A percentile compares a stretch with the other conserved stretches of the same genome.
Conservation (phyloP, 1,140 invertebrate species). For the Tribolium castaneum region DNA sequence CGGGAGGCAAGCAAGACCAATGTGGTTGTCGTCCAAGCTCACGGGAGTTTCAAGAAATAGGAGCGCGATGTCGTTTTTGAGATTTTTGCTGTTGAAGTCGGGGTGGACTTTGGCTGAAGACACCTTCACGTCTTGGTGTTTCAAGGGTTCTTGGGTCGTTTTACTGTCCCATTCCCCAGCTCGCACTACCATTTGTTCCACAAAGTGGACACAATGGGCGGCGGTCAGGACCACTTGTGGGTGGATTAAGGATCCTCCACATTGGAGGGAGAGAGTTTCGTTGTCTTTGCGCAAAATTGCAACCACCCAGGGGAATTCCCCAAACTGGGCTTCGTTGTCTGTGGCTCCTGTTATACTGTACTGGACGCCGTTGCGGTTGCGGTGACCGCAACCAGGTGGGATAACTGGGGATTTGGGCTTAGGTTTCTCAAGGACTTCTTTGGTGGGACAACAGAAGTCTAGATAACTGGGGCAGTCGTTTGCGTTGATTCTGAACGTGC, state of each 20-base stretch:
- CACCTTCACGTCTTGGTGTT: slow-evolving; percentile 68
- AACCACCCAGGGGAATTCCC: slow-evolving; percentile 72
- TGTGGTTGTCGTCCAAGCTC: slow-evolving; percentile 68
- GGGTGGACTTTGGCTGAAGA: slow-evolving; percentile 61
- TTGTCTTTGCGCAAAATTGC: slow-evolving; percentile 55
- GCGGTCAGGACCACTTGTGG: slow-evolving; percentile 64
- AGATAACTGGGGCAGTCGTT: too few species aligned
- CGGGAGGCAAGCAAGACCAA: slow-evolving; percentile 77
- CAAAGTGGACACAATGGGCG: slow-evolving; percentile 67
- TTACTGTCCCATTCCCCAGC: slow-evolving; percentile 80
- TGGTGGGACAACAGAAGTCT: too few species aligned
- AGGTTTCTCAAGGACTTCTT: too few species aligned
- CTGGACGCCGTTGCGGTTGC: too few species aligned
- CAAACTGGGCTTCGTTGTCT: too few species aligned
- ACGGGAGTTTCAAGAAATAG: slow-evolving; percentile 69
- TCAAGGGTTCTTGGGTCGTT: slow-evolving; percentile 69
- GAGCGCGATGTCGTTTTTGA: slow-evolving; percentile 76
- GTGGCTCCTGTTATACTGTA: too few species aligned
- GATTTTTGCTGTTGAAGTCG: slow-evolving; percentile 56
- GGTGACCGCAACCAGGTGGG: too few species aligned
- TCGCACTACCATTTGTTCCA: slow-evolving; percentile 64
- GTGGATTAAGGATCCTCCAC: slow-evolving; percentile 64
- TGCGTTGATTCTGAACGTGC: too few species aligned
- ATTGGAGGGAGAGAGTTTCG: not conserved
- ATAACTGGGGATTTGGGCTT: too few species aligned